Conservation (phyloP, 2,888 invertebrate genomes). For the Dasysyrphus tricinctus region DNA sequence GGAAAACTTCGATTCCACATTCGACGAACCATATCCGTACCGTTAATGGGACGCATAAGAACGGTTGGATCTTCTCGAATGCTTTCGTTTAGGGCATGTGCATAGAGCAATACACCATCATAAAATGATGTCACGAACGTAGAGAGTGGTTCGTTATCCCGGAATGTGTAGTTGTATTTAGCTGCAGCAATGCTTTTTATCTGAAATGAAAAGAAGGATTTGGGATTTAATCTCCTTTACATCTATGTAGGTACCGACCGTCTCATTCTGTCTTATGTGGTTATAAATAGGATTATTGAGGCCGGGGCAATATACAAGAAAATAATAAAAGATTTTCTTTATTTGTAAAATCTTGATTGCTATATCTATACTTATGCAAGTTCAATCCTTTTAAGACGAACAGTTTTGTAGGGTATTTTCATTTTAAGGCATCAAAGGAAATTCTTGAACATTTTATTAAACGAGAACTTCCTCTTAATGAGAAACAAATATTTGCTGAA, state of each 20-base stretch:
- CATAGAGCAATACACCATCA: constrained; percentile 97
- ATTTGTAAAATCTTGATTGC: background rate
- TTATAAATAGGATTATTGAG: background rate
- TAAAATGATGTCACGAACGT: constrained; percentile 98
- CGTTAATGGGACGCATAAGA: constrained; percentile 87
- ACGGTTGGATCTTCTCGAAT: constrained; percentile 85
- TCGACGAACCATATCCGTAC: constrained; percentile 86
- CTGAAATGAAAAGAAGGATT: constrained; percentile 80
- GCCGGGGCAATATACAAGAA: background rate
- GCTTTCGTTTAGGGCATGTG: constrained; percentile 95
- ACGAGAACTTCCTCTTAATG: constrained; percentile 1
- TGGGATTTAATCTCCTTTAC: background rate
- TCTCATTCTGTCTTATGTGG: background rate
- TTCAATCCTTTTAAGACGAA: background rate
- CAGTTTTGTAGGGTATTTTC: background rate
- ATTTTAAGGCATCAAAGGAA: background rate
- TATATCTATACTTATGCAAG: background rate
- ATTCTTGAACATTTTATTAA: constrained; percentile 2
- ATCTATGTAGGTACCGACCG: background rate
- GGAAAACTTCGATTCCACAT: constrained; percentile 84
- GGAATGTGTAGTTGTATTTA: constrained; percentile 89
- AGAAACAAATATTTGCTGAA: constrained; percentile 9
- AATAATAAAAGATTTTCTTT: background rate
- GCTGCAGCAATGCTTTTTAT: constrained; percentile 88
- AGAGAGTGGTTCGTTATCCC: constrained; percentile 91